Base-by-base conservation (phyloP, 2,113 vertebrate species). In the Heptranchias perlo region DNA sequence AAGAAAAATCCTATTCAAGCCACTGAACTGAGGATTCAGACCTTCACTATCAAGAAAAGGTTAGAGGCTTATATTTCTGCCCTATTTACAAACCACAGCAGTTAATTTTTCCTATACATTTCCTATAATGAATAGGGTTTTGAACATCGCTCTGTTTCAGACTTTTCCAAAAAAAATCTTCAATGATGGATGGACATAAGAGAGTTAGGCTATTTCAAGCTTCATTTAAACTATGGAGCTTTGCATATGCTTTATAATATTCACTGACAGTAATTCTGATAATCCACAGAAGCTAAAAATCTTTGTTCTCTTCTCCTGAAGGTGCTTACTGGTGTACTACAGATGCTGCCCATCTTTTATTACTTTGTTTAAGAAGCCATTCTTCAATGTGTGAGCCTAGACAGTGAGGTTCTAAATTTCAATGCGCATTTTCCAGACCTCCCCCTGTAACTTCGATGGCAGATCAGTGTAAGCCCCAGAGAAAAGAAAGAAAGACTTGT, bases 11-110 rank as follows among this genome's bases (percentile, higher is more conserved):
- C 31, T 11, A 31, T 58, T 54, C 25, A 89, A 35, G 47, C 86
- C 84, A 89, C 86, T 89, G 86, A 58, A 54, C 52, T 89, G 86
- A 58, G 58, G 25, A 89, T 58, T 89, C 86, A 89, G 49, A 89
- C 86, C 28, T 3, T 54, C 52, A 35, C 47, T 54, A 25, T 11
- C 52, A 89, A 89, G 28, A 58, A 54, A 58, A 89, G 44, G 18
- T 8, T 49, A 87, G 44, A 89, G 28, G 28, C 18, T 54, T 31
- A 58, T 31, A 31, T 49, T 58, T 89, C 52, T 87, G 47, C 23
- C 86, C 86, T 58, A 54, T 7, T 58, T 89, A 89, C 11, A 25
- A 58, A 13, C 28, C 49, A 89, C 11, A 89, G 49, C 49, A 58
- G 47, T 89, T 28, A 54, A 31, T 3, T 54, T 89, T 89, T 49